Evolutionary conservation across 2,888 invertebrate genomes (phyloP).

Genomic region (Drosophila nr. perissopoda): DNA sequence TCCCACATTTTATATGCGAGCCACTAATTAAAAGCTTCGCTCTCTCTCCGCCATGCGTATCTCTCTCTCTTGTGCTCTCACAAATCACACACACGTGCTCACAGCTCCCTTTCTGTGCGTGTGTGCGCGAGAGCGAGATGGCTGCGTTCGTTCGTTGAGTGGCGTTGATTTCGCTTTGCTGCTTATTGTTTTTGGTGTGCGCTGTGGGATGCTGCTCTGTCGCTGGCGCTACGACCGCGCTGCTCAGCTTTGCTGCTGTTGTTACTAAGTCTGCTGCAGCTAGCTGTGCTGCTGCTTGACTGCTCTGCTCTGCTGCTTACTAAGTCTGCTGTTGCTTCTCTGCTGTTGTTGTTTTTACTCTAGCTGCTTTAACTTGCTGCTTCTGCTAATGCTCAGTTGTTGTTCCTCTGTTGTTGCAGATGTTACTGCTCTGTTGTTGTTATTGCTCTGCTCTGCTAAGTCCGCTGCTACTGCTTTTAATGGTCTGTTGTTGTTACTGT

Average conservation of each 20-base stretch:
- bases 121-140: constrained; percentile 60
- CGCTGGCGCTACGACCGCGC: constrained; percentile 8
- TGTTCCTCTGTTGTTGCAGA: constrained; percentile 9
- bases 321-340: neutral
- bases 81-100: constrained; percentile 7
- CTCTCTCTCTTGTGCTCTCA: constrained; percentile 31
- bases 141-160: constrained; percentile 42
- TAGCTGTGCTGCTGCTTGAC: neutral
- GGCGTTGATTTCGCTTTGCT: constrained; percentile 68
- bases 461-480: too few relatives aligned
- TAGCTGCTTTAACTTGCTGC: neutral
- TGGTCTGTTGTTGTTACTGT: constrained; percentile 2
- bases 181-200: constrained; percentile 60
- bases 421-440: constrained; percentile 8
- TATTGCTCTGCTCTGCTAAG: constrained; percentile 6
- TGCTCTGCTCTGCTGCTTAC: neutral
- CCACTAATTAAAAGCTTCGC: constrained; percentile 42
- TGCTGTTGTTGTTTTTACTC: neutral
- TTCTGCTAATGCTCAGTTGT: neutral
- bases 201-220: constrained; percentile 26
- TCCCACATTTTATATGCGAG: constrained; percentile 10
- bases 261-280: neutral
- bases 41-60: constrained; percentile 15
- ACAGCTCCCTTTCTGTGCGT: constrained; percentile 10
- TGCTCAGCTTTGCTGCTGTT: constrained; percentile 1